Conservation (phyloP, 2,888 invertebrate species). For the Orgyia antiqua region DNA sequence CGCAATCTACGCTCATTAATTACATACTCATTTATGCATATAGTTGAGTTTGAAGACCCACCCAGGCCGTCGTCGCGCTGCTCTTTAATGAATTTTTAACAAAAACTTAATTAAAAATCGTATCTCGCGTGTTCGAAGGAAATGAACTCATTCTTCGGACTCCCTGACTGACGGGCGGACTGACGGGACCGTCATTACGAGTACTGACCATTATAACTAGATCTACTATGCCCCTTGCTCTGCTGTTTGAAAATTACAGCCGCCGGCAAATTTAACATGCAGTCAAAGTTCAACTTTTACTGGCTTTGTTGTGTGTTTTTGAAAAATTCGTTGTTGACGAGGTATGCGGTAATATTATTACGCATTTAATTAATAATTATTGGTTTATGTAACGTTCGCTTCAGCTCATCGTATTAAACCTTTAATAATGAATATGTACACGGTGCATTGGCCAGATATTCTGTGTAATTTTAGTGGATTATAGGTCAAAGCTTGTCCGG, state of each 20-base stretch:
- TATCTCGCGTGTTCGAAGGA: constrained; percentile 75
- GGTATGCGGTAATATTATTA: constrained; percentile 59
- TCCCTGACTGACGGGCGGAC: constrained; percentile 67
- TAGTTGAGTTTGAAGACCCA: constrained; percentile 43
- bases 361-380: constrained; percentile 59
- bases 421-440: constrained; percentile 22
- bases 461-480: constrained; percentile 1
- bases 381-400: constrained; percentile 43
- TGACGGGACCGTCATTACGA: constrained; percentile 69
- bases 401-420: constrained; percentile 35
- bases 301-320: constrained; percentile 58
- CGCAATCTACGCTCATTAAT: constrained; percentile 62
- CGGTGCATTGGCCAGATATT: constrained; percentile 1
- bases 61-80: constrained; percentile 53
- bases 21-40: constrained; percentile 66
- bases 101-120: constrained; percentile 78
- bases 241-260: constrained; percentile 37
- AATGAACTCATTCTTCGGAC: constrained; percentile 76
- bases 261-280: constrained; percentile 38
- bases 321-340: constrained; percentile 61
- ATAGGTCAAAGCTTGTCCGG: not conserved
- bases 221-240: constrained; percentile 40
- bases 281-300: constrained; percentile 44
- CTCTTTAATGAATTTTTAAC: constrained; percentile 74
- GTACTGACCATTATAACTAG: constrained; percentile 45